Conservation (phyloP, 2,797 vertebrate species). For the Sebastes minor region DNA sequence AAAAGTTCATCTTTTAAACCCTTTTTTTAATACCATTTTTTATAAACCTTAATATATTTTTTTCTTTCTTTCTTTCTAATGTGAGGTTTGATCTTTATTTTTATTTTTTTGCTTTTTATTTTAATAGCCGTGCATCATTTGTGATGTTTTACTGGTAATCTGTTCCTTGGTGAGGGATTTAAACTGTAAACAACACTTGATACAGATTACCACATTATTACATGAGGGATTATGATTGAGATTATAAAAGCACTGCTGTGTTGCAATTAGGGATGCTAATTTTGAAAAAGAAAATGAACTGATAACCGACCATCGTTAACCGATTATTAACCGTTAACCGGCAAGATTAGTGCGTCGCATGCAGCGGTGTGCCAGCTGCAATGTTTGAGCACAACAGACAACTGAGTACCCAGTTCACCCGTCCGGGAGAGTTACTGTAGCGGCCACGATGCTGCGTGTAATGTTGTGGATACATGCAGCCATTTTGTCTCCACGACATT, state of each 20-base stretch:
- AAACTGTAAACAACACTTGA: not conserved
- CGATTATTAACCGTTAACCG: too few relatives aligned
- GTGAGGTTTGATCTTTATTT: not conserved
- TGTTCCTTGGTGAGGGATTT: constrained; percentile 6
- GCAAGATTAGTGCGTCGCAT: too few relatives aligned
- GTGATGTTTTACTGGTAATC: constrained; percentile 13
- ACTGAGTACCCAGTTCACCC: too few relatives aligned
- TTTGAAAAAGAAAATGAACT: too few relatives aligned
- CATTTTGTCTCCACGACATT: too few relatives aligned
- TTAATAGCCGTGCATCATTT: constrained; percentile 1
- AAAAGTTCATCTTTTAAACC: not conserved
- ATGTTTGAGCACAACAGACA: too few relatives aligned
- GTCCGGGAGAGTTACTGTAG: too few relatives aligned
- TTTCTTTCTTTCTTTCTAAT: constrained; percentile 8
- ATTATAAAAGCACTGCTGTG: not conserved
- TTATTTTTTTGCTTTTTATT: not conserved
- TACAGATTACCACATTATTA: not conserved
- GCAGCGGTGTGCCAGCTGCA: too few relatives aligned
- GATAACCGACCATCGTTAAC: too few relatives aligned
- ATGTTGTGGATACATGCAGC: too few relatives aligned
- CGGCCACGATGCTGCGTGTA: too few relatives aligned
- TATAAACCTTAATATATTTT: not conserved
- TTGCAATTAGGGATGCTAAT: not conserved
- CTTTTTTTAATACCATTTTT: constrained; percentile 1
- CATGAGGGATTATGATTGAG: not conserved